Conservation (phyloP, 2,113 vertebrate species). For the Bubo bubo region DNA sequence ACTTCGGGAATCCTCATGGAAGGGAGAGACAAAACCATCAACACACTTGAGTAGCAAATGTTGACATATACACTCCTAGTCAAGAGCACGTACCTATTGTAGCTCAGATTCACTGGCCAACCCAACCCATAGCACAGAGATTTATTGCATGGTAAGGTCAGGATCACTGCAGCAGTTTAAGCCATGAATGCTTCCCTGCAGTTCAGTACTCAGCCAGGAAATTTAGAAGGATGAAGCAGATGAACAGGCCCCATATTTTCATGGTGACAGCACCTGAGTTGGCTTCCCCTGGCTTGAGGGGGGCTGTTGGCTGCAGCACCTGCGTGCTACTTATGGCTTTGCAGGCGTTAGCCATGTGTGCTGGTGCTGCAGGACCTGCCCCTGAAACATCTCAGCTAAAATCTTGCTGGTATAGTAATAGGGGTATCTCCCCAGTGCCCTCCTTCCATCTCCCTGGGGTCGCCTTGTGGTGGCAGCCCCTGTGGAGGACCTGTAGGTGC, state of each 20-base stretch:
- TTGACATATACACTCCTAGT: not conserved
- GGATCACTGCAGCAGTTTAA: not conserved
- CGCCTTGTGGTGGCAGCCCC: accelerated
- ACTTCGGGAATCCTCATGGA: not conserved
- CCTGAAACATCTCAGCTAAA: not conserved
- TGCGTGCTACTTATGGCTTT: not conserved
- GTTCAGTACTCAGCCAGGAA: not conserved
- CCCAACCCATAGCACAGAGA: not conserved
- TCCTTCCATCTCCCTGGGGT: not conserved
- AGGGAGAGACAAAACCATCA: not conserved
- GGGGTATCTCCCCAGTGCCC: not conserved
- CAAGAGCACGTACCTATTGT: not conserved
- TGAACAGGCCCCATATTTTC: not conserved
- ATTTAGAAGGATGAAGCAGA: not conserved
- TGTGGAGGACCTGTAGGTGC: not conserved
- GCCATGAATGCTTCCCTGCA: not conserved
- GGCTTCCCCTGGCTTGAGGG: not conserved
- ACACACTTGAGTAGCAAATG: not conserved
- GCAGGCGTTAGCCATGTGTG: accelerated
- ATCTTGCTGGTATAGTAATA: not conserved
- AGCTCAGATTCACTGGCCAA: not conserved
- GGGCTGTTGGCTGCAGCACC: not conserved
- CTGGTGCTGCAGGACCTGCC: not conserved
- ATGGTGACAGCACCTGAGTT: not conserved
- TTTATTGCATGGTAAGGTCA: not conserved